These are phyloP conservation scores for Napeogenes inachia DNA, from an alignment of 2,888 invertebrate species.

Conservation along the genomic window DNA sequence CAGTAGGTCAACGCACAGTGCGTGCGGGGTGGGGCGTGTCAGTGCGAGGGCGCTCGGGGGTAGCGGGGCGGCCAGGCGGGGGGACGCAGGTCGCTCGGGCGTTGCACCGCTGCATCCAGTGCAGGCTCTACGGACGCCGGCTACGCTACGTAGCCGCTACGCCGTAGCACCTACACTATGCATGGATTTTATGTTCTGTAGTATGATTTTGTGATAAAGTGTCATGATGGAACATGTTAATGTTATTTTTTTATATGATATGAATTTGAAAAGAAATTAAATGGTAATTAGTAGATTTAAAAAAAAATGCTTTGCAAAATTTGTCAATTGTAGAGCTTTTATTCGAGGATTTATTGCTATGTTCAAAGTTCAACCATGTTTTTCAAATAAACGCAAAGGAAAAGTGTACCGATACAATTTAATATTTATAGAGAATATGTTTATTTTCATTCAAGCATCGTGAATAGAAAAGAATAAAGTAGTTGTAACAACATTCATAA, in stretches of 20 bases:
- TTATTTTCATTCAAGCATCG: too few species aligned
- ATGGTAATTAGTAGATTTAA: conserved; percentile 13
- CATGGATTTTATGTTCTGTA: conserved; percentile 32
- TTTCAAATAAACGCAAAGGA: too few species aligned
- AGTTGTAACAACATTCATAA: background rate
- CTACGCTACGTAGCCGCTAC: conserved; percentile 53
- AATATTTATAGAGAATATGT: too few species aligned
- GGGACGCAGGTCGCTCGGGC: conserved; percentile 50
- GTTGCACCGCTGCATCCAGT: conserved; percentile 71
- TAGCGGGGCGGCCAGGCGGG: conserved; percentile 30
- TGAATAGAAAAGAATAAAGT: too few species aligned
- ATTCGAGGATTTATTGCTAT: too few species aligned
- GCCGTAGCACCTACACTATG: conserved; percentile 42
- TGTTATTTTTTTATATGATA: conserved; percentile 11
- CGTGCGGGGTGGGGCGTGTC: conserved; percentile 54
- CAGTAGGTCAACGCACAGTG: conserved; percentile 76
- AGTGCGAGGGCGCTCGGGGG: conserved; percentile 34
- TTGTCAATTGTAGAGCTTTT: background rate
- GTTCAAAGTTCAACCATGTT: too few species aligned
- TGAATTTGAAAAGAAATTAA: conserved; percentile 10
- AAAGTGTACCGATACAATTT: too few species aligned
- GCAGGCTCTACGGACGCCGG: conserved; percentile 55
- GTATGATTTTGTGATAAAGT: conserved; percentile 27
- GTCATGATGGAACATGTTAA: conserved; percentile 21
- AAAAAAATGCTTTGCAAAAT: conserved; percentile 7